These are phyloP conservation scores for Aethes cnicana DNA, from an alignment of 2,888 invertebrate genomes.

Conservation along the genomic window DNA sequence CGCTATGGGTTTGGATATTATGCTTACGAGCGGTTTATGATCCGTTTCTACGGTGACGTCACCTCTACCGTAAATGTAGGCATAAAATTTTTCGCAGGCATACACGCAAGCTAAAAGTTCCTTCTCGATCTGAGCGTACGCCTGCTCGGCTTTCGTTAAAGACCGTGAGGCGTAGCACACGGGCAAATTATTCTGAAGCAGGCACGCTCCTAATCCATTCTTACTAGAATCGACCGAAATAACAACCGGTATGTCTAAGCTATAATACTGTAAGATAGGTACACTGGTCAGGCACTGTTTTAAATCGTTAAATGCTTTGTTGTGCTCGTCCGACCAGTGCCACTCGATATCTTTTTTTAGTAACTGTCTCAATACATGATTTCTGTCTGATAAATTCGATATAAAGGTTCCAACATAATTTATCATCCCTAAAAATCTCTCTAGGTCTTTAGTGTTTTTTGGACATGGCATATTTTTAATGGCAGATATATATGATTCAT, in stretches of 20 bases:
- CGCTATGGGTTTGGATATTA: slow-evolving; percentile 24
- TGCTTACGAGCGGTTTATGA: slow-evolving; percentile 25
- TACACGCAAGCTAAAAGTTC: slow-evolving; percentile 7
- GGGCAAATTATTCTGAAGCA: slow-evolving; percentile 25
- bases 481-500: slow-evolving; percentile 20
- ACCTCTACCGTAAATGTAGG: no score
- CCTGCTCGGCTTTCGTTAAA: not conserved
- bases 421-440: slow-evolving; percentile 13
- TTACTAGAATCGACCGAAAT: slow-evolving; percentile 34
- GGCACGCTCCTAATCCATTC: slow-evolving; percentile 11
- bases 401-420: slow-evolving; percentile 14
- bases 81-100: slow-evolving; percentile 22
- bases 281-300: slow-evolving; percentile 14
- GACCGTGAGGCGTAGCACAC: slow-evolving; percentile 30
- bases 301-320: slow-evolving; percentile 20
- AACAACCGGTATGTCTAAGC: slow-evolving; percentile 21
- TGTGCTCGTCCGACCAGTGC: slow-evolving; percentile 25
- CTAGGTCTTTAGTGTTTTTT: not conserved
- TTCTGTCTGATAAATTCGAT: no score
- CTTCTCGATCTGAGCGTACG: slow-evolving; percentile 7
- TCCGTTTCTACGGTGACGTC: slow-evolving; percentile 23
- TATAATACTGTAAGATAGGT: slow-evolving; percentile 31
- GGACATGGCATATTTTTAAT: slow-evolving; percentile 30
- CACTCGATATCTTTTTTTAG: slow-evolving; percentile 32
- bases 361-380: slow-evolving; percentile 25